Evolutionary conservation across 64 coral and sea anemone species (phyloP).

Genomic region (Exaiptasia diaphana): DNA sequence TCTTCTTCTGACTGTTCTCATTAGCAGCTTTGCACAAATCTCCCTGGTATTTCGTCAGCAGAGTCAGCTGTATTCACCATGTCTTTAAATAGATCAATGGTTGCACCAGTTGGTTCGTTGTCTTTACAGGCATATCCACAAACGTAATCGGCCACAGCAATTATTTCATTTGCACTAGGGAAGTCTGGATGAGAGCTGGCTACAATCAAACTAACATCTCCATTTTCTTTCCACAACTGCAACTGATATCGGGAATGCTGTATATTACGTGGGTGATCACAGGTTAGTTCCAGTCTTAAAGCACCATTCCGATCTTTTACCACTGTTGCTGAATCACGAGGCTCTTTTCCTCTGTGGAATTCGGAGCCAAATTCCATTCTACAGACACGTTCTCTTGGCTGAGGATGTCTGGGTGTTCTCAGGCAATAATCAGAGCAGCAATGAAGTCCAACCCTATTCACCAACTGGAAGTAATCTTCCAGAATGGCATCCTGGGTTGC

Average conservation of each 20-base stretch:
- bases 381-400: slow-evolving; percentile 15
- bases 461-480: slow-evolving; percentile 18
- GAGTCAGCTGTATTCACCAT: slow-evolving; percentile 4
- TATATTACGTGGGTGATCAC: background rate
- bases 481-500: slow-evolving; percentile 34
- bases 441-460: slow-evolving; percentile 27
- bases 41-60: background rate
- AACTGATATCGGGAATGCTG: background rate
- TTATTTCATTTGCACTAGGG: slow-evolving; percentile 15
- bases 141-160: slow-evolving; percentile 1
- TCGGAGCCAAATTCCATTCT: slow-evolving; percentile 33
- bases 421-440: slow-evolving; percentile 29
- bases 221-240: background rate
- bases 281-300: background rate
- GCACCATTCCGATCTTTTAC: background rate
- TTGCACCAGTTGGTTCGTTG: slow-evolving; percentile 27
- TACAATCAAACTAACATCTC: background rate
- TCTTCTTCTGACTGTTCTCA: background rate
- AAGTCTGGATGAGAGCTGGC: background rate
- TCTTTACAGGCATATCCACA: slow-evolving; percentile 5
- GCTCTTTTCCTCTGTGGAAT: slow-evolving; percentile 7
- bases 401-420: slow-evolving; percentile 25
- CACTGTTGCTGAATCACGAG: background rate
- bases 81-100: slow-evolving; percentile 6
- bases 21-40: background rate